Evolutionary conservation across 2,888 invertebrate genomes (phyloP).

Genomic region (Melinaea menophilus): DNA sequence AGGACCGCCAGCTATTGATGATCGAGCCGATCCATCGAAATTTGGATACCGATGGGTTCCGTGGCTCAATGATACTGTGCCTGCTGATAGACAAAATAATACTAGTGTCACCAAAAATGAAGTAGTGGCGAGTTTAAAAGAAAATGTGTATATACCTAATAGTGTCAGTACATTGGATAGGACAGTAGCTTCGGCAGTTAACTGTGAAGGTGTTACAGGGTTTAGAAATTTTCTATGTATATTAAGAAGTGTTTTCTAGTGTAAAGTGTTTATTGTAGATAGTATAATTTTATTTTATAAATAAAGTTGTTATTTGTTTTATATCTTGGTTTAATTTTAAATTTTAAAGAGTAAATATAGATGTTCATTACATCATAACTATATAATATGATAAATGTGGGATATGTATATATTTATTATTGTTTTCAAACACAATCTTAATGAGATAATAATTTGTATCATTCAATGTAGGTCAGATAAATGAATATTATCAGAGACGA

Average conservation of each 20-base stretch:
- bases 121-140: background rate
- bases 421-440: too few relatives aligned
- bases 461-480: too few relatives aligned
- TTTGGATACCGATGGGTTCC: conserved; percentile 85
- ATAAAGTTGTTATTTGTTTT: conserved; percentile 15
- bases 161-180: conserved; percentile 16
- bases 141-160: conserved; percentile 5
- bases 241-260: conserved; percentile 56
- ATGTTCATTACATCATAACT: too few relatives aligned
- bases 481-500: too few relatives aligned
- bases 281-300: background rate
- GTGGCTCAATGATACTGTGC: conserved; percentile 57
- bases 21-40: conserved; percentile 82
- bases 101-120: conserved; percentile 2
- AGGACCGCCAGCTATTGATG: conserved; percentile 65
- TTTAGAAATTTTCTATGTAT: conserved; percentile 65
- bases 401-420: too few relatives aligned
- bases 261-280: background rate
- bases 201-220: conserved; percentile 53
- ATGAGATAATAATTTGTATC: too few relatives aligned
- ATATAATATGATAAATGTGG: too few relatives aligned
- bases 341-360: too few relatives aligned
- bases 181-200: conserved; percentile 44
- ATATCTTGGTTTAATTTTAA: too few relatives aligned
- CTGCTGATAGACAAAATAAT: conserved; percentile 11